Conservation (phyloP, 2,888 invertebrate species). For the Ganaspis brasiliensis region DNA sequence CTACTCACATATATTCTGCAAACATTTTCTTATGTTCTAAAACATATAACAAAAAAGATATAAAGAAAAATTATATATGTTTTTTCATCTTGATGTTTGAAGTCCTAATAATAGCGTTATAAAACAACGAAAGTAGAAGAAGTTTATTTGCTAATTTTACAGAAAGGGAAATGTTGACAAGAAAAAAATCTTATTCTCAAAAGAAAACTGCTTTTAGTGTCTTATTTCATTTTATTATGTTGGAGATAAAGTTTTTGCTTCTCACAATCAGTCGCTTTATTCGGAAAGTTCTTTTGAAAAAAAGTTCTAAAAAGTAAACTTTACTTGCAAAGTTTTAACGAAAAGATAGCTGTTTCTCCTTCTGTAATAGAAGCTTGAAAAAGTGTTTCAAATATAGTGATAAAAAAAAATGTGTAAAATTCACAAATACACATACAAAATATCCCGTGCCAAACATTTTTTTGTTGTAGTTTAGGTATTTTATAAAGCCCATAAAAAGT, state of each 20-base stretch:
- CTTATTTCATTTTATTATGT: slow-evolving; percentile 34
- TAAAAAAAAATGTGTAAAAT: slow-evolving; percentile 7
- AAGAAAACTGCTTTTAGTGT: slow-evolving; percentile 17
- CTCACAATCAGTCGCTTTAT: slow-evolving; percentile 43
- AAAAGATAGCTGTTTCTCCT: slow-evolving; percentile 15
- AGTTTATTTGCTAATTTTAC: slow-evolving; percentile 7
- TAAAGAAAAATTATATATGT: no score
- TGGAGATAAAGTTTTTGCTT: slow-evolving; percentile 32
- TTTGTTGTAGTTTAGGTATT: slow-evolving; percentile 9
- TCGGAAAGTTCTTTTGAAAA: slow-evolving; percentile 27
- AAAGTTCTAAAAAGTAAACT: slow-evolving; percentile 35
- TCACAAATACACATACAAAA: slow-evolving; percentile 11
- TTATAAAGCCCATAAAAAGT: slow-evolving; percentile 22
- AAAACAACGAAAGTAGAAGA: neutral
- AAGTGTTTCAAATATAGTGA: slow-evolving; percentile 13
- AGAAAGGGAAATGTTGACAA: neutral
- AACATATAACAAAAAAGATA: no score
- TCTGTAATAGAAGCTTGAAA: slow-evolving; percentile 17
- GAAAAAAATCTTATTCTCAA: slow-evolving; percentile 13
- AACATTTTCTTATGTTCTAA: no score
- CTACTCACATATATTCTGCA: no score
- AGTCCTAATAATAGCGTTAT: neutral
- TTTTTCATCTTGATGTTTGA: neutral
- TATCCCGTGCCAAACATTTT: neutral
- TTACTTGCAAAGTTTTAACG: slow-evolving; percentile 32